phyloP scores from a whole-genome alignment of 2,797 vertebrate species.

The Oreochromis grahami region DNA sequence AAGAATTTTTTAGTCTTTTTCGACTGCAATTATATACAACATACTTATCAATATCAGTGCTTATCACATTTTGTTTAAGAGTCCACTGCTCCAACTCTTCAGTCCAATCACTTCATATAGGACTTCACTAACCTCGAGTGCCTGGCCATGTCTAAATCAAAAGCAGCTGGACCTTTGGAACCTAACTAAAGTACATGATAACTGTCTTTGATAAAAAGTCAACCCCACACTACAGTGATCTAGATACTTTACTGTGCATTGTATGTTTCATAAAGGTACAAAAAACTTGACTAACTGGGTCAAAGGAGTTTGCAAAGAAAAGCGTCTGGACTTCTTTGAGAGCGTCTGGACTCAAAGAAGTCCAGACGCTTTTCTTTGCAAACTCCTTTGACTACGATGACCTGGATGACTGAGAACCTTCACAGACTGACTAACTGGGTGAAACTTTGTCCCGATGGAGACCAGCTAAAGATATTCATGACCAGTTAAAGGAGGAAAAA shows the following conservation, averaged over 20 bases:
- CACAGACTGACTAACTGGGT: neutral
- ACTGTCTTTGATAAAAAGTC: conserved; percentile 9
- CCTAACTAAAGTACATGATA: conserved; percentile 40
- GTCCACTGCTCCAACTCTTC: neutral
- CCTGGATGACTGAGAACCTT: too few species aligned
- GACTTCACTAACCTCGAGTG: neutral
- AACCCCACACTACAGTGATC: neutral
- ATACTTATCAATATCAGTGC: neutral
- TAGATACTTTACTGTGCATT: neutral
- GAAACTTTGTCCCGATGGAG: conserved; percentile 1
- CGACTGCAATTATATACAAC: neutral
- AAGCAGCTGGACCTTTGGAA: conserved; percentile 43
- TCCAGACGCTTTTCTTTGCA: too few species aligned
- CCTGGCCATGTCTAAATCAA: neutral
- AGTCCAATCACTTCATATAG: neutral
- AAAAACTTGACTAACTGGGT: neutral
- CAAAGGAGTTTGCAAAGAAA: too few species aligned
- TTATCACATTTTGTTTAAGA: neutral
- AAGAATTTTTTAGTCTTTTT: neutral
- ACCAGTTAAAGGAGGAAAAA: neutral
- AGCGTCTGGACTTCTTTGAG: too few species aligned
- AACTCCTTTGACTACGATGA: too few species aligned
- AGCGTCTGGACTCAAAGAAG: too few species aligned
- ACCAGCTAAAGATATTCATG: neutral
- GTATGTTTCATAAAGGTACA: conserved; percentile 3